Evolutionary conservation across 2,797 vertebrate species (phyloP).

Genomic region (Holocentrus rufus): DNA sequence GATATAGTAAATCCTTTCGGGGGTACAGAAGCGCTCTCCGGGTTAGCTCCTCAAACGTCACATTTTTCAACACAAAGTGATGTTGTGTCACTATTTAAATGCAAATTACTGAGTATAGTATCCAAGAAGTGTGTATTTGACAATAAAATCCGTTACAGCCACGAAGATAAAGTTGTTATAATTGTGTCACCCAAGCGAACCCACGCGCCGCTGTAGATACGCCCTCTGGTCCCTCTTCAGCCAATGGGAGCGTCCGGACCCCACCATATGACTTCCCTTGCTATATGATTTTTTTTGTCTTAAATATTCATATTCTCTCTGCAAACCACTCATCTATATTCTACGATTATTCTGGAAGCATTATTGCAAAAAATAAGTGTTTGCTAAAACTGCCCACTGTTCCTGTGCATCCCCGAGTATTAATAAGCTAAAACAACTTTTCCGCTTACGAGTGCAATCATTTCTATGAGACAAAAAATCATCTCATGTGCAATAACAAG

Average conservation of each 20-base stretch:
- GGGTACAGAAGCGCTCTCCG: conserved; percentile 75
- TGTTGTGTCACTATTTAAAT: conserved; percentile 46
- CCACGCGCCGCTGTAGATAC: conserved; percentile 91
- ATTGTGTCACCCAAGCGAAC: conserved; percentile 97
- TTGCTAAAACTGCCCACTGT: rapidly evolving
- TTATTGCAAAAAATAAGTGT: not conserved
- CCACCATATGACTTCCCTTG: conserved; percentile 85
- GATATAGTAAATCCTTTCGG: conserved; percentile 79
- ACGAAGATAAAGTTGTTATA: conserved; percentile 98
- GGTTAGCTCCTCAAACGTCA: conserved; percentile 77
- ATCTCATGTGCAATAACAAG: conserved; percentile 8
- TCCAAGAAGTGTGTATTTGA: conserved; percentile 69
- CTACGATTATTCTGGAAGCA: not conserved
- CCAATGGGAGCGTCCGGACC: conserved; percentile 68
- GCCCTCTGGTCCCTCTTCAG: conserved; percentile 73
- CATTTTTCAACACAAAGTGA: conserved; percentile 77
- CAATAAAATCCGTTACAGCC: conserved; percentile 88
- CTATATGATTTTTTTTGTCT: conserved; percentile 73
- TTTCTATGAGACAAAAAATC: not conserved
- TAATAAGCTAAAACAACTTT: not conserved
- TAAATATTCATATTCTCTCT: conserved; percentile 52
- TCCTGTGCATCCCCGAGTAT: not conserved
- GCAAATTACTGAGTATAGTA: conserved; percentile 48
- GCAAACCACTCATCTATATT: conserved; percentile 15
- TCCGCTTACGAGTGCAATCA: not conserved